Percentiles rank a stretch among this genome's conserved stretches.
These are phyloP conservation scores for Drosophila orena DNA, from an alignment of 1,140 invertebrate species.

Conservation along the genomic window DNA sequence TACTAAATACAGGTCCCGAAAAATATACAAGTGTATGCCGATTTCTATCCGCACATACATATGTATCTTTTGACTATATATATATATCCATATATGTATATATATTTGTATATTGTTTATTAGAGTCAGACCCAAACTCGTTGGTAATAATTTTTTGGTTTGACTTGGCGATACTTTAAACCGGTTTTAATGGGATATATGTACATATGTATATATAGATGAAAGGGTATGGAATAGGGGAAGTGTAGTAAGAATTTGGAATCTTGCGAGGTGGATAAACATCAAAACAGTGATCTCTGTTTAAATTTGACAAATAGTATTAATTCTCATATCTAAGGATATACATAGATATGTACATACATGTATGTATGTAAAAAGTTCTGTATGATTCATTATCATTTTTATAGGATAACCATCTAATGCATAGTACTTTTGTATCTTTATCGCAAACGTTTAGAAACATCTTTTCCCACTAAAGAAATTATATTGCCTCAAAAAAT, in stretches of 20 bases:
- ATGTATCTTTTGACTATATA: too few relatives aligned
- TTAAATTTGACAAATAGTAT: background rate
- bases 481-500: too few relatives aligned
- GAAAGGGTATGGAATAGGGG: background rate
- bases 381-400: too few relatives aligned
- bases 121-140: slow-evolving; percentile 1
- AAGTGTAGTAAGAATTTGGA: background rate
- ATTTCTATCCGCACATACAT: background rate
- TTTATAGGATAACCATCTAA: too few relatives aligned
- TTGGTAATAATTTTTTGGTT: slow-evolving; percentile 3
- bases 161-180: slow-evolving; percentile 2
- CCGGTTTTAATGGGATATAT: slow-evolving; percentile 6
- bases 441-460: too few relatives aligned
- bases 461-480: too few relatives aligned
- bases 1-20: background rate
- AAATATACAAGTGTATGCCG: background rate
- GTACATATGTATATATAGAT: background rate
- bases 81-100: background rate
- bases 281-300: background rate
- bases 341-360: too few relatives aligned
- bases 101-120: slow-evolving; percentile 11
- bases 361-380: background rate
- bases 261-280: slow-evolving; percentile 2
- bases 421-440: too few relatives aligned
- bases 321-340: background rate